Base-by-base conservation (phyloP, 2,797 vertebrate species). In the Poecilia gillii region DNA sequence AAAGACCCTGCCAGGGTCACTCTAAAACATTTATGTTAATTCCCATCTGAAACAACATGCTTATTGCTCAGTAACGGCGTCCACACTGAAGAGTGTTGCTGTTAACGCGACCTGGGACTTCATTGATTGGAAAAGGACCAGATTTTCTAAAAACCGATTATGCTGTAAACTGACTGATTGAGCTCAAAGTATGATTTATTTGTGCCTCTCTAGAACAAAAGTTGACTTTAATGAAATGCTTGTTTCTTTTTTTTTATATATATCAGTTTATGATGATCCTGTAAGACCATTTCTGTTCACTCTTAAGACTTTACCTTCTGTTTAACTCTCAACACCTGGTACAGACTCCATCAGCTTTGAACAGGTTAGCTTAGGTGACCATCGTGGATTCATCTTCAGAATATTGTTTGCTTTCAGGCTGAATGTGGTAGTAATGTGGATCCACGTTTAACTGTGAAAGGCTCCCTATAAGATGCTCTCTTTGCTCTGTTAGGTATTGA, bases 401-500 rank as follows among this genome's bases (percentile, higher is more conserved):
- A 59, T 59, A 31, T 6, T 16, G 7, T 64, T 64, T 59, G 28
- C 57, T 59, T 28, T 59, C n/a, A 59, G 9, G n/a, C 57, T 62
- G 57, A 31, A 33, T 31, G 59, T 18, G 16, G 14, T 64, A 62
- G 4, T 64, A 64, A 64, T 18, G 31, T 36, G 59, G 31, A 64
- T 18, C 31, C 11, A 28, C 0, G 31, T 64, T 36, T 36, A 33
- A 49, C 11, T n/a, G 20, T 70, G 14, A 28, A 23, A 5, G 45
- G 12, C 36, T 57, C 31, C 20, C 25, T 28, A 51, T 11, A 62
- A 72, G 9, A 33, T 33, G 4, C 1, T 76, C 1, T 1, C 9
- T 39, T 71, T 51, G 7, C 14, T 82, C 14, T 53, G 6, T 76
- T 86, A 99, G 98, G 95, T 95, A 82, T 83, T 97, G 95, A 97